phyloP scores from a whole-genome alignment of 1,140 invertebrate species.

The Dinothrombium tinctorium region DNA sequence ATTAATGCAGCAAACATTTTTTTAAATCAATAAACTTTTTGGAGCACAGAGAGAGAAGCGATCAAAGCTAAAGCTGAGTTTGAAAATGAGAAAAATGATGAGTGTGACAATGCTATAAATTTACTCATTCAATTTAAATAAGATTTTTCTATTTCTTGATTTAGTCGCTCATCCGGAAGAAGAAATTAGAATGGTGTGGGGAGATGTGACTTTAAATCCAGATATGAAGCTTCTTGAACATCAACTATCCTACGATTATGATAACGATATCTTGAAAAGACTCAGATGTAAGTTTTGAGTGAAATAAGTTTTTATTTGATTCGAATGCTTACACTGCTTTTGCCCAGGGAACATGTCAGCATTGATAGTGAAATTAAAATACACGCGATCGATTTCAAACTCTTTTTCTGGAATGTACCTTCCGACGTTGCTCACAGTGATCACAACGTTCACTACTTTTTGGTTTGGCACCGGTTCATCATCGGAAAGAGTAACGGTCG shows the following conservation, averaged over 20 bases:
- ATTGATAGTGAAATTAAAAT: neutral
- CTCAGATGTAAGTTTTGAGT: neutral
- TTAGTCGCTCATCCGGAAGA: too few species aligned
- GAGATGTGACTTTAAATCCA: too few species aligned
- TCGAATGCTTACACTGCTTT: neutral
- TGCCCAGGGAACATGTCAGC: neutral
- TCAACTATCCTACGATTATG: neutral
- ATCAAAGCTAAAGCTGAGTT: too few species aligned
- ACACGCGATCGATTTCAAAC: slow-evolving; percentile 1
- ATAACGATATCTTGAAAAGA: neutral
- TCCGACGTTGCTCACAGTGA: slow-evolving; percentile 1
- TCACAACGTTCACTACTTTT: slow-evolving; percentile 1
- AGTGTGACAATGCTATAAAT: too few species aligned
- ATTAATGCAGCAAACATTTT: too few species aligned
- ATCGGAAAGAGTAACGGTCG: slow-evolving; percentile 4
- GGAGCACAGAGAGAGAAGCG: too few species aligned
- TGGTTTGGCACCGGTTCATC: slow-evolving; percentile 1
- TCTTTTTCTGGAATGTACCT: neutral
- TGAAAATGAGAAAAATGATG: neutral
- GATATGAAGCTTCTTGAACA: neutral
- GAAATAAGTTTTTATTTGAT: neutral
- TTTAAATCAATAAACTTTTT: too few species aligned
- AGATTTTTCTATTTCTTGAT: too few species aligned
- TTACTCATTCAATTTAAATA: too few species aligned
- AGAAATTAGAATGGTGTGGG: too few species aligned